Conservation (phyloP, 2,113 vertebrate species). For the Lagenorhynchus albirostris region DNA sequence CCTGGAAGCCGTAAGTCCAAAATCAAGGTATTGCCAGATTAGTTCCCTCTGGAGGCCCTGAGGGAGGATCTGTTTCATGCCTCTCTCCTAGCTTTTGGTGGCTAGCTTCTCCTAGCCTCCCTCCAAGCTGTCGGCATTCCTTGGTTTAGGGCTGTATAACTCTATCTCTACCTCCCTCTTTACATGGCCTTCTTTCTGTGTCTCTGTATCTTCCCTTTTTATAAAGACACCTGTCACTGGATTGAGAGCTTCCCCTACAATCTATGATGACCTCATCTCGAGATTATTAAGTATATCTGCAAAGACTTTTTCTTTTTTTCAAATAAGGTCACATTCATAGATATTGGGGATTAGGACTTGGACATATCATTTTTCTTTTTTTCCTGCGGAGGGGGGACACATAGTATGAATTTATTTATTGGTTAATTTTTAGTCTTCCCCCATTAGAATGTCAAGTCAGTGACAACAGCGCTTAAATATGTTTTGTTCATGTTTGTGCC, state of each 20-base stretch:
- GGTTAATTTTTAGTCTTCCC: not conserved
- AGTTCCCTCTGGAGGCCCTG: not conserved
- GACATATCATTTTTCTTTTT: not conserved
- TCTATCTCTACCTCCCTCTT: not conserved
- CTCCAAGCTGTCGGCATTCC: not conserved
- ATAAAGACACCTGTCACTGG: not conserved
- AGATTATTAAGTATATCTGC: not conserved
- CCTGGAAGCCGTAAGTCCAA: not conserved
- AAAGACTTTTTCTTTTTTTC: not conserved
- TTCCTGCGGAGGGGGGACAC: not conserved
- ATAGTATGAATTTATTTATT: not conserved
- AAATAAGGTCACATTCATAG: not conserved
- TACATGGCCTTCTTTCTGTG: not conserved
- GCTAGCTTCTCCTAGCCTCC: not conserved
- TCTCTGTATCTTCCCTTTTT: not conserved
- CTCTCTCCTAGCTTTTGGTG: not conserved
- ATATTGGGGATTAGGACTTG: not conserved
- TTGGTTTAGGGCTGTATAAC: not conserved
- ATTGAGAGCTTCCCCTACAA: not conserved
- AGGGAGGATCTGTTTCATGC: not conserved
- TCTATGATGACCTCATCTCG: not conserved
- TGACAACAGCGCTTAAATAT: not conserved
- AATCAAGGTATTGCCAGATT: not conserved
- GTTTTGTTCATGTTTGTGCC: not conserved
- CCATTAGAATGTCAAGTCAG: not conserved